Base-by-base conservation (phyloP, 2,113 vertebrate species). In the Suricata suricatta region DNA sequence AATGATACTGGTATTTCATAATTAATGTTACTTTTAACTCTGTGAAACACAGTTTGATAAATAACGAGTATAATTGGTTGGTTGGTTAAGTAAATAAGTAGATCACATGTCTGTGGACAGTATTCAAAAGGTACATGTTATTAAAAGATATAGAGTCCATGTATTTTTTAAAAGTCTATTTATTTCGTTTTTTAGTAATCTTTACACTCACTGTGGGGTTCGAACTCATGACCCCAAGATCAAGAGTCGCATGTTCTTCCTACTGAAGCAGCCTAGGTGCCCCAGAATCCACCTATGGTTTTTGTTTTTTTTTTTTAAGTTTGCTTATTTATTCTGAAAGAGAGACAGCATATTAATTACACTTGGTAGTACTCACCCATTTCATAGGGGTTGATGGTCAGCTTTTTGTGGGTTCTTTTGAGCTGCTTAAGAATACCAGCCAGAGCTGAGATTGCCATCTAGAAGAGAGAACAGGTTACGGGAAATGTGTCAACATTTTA, bases 391-490 rank as follows among this genome's bases (percentile, higher is more conserved):
- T 98, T 99, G 96, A 99, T 97, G n/a, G 99, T 98, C 95, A 99
- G 97, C 98, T 99, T 99, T 98, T 99, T 99, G 97, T 99, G 99
- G 2, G 99, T 97, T 97, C 99, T 99, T 98, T 99, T 99, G 74
- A 99, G 98, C 93, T 99, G 99, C 90, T 99, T 99, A 96, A 99
- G 99, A 98, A 99, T 99, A 33, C 99, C 99, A 98, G 99, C 99
- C 63, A 99, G 99, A 91, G 99, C 99, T 54, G 99, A 99, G 98
- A 99, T 99, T 0, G 99, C 99, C 99, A 99, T 99, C 99, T 99
- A 98, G 19, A 97, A 97, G 84, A 96, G 68, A 93, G 12, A 79
- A 98, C 52, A 90, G 4, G 21, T 38, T 44, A 47, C 60, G 38
- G n/a, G 10, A 41, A 4, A 38, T 8, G 10, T 5, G n/a, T 87